Base-by-base conservation (phyloP, 1,140 invertebrate genomes). In the Diorhabda sublineata region DNA sequence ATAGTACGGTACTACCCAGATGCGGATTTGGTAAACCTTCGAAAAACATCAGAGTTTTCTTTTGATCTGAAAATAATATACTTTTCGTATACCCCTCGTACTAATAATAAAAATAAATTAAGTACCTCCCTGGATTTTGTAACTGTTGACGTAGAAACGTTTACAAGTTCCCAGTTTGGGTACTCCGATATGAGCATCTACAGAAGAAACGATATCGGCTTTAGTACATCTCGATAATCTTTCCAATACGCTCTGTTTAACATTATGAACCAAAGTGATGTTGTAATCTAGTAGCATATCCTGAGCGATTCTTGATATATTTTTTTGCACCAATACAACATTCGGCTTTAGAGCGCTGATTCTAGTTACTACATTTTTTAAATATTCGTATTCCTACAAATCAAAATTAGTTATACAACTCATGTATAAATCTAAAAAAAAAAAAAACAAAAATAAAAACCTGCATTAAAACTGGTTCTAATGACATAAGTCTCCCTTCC, bases 41-140 rank as follows among this genome's bases (percentile, higher is more conserved):
- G 74, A 99, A 92, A 72, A 94, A 93, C 93, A 98, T 95, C 2
- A 98, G 80, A 0, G 93, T 96, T 85, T 98, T 98, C 3, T 82
- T 79, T 57, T 85, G 78, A 81, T 85, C 87, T 87, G 75, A 9
- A 81, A 81, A 78, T 52, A 64, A 52, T 64, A 11, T 5, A 43
- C 42, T 8, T 9, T 52, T 5, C 47, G n/a, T 52, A 52, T 52
- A 52, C 2, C n/a, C 47, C 2, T 52, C 26, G 26, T 3, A 52
- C 47, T 8, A 4, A 52, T 8, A 52, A 52, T 52, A 52, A 52
- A 52, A 8, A 52, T 52, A 4, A 8, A 52, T 6, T 6, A 8
- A 52, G n/a, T 52, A 84, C 87, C 87, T 77, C 83, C 84, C 9
- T 86, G 85, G 89, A 67, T 73, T 26, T 71, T 66, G 61, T 74